A percentile compares a stretch with the other conserved stretches of the same genome.
These are phyloP conservation scores for Drosophila percnosoma DNA, from an alignment of 2,888 invertebrate species.

Conservation along the genomic window DNA sequence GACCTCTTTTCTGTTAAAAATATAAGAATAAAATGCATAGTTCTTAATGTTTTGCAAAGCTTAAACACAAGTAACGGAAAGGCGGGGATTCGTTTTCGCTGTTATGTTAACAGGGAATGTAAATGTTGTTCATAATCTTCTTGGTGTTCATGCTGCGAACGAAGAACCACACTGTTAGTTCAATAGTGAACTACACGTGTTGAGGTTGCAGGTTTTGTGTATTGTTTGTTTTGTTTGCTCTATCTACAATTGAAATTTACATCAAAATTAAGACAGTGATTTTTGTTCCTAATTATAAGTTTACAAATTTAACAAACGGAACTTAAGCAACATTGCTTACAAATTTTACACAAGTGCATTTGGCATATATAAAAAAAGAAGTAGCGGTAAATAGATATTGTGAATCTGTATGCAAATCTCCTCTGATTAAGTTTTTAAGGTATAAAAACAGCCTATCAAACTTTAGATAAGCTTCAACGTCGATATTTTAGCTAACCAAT, in stretches of 20 bases:
- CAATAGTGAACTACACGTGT: slow-evolving; percentile 43
- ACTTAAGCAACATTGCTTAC: slow-evolving; percentile 27
- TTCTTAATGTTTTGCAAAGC: neutral
- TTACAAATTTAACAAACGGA: slow-evolving; percentile 25
- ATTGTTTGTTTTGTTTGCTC: slow-evolving; percentile 44
- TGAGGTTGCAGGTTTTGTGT: slow-evolving; percentile 41
- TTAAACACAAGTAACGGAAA: neutral
- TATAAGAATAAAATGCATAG: neutral
- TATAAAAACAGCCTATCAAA: neutral
- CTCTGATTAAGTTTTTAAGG: slow-evolving; percentile 6
- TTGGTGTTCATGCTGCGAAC: slow-evolving; percentile 1
- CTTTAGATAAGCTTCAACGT: neutral
- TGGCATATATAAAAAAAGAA: slow-evolving; percentile 14
- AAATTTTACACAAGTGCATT: slow-evolving; percentile 28
- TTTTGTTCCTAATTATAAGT: slow-evolving; percentile 23
- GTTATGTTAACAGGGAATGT: slow-evolving; percentile 24
- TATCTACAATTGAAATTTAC: slow-evolving; percentile 50
- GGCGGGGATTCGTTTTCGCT: neutral
- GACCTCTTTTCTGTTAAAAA: neutral
- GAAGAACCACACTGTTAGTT: slow-evolving; percentile 24
- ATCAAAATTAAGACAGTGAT: slow-evolving; percentile 39
- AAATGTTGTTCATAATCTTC: slow-evolving; percentile 6
- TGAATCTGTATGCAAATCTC: slow-evolving; percentile 13
- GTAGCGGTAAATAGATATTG: slow-evolving; percentile 15
- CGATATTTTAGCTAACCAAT: neutral